A percentile compares a stretch with the other conserved stretches of the same genome.
These are phyloP conservation scores for Nycteola revayana DNA, from an alignment of 2,888 invertebrate species.

Conservation along the genomic window DNA sequence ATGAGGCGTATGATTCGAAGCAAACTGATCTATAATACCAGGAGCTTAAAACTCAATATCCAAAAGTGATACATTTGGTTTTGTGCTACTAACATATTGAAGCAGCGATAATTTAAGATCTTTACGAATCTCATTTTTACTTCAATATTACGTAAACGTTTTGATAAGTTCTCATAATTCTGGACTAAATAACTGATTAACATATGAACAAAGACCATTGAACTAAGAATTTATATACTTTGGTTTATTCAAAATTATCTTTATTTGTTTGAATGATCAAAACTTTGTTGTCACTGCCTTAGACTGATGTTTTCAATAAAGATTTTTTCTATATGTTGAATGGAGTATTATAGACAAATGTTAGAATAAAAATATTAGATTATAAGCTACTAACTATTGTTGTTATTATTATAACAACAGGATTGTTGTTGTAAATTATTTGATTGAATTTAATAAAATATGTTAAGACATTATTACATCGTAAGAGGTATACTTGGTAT, in stretches of 20 bases:
- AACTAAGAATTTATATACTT: too few relatives aligned
- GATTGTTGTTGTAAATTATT: slow-evolving; percentile 75
- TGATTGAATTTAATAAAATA: slow-evolving; percentile 69
- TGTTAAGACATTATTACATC: slow-evolving; percentile 57
- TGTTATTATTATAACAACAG: slow-evolving; percentile 70
- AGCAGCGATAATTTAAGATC: slow-evolving; percentile 34
- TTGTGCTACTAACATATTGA: too few relatives aligned
- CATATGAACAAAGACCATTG: too few relatives aligned
- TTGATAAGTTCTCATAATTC: too few relatives aligned
- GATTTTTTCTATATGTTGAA: slow-evolving; percentile 61
- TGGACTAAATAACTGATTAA: too few relatives aligned
- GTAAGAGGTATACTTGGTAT: slow-evolving; percentile 54
- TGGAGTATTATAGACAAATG: slow-evolving; percentile 62
- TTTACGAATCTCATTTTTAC: slow-evolving; percentile 51
- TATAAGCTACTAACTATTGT: slow-evolving; percentile 62
- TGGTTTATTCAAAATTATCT: slow-evolving; percentile 21
- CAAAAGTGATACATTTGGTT: too few relatives aligned
- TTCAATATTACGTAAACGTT: slow-evolving; percentile 10
- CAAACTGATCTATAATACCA: too few relatives aligned
- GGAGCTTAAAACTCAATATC: too few relatives aligned
- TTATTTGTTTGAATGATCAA: slow-evolving; percentile 45
- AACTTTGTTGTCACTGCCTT: slow-evolving; percentile 76
- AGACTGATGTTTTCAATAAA: slow-evolving; percentile 75
- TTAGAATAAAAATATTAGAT: slow-evolving; percentile 54
- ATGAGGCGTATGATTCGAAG: too few relatives aligned